These are phyloP conservation scores for Heliocidaris tuberculata DNA, from an alignment of 35 echinoderm and acorn worm species.

Conservation along the genomic window DNA sequence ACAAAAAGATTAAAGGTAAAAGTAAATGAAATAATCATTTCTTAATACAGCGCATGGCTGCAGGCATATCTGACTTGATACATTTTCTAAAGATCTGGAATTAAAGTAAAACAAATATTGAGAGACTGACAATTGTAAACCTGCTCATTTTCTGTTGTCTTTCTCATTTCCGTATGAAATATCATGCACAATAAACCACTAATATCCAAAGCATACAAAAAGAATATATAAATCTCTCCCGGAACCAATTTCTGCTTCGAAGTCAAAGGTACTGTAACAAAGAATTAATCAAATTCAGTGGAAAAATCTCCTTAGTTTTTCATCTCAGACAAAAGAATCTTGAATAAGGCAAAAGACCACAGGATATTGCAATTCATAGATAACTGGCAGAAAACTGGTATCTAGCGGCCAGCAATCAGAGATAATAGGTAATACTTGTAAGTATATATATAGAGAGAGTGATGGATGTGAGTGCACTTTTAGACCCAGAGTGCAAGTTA, in stretches of 20 bases:
- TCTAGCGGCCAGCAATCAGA: neutral
- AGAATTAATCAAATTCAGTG: neutral
- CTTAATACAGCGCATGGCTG: neutral
- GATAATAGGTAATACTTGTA: conserved; percentile 18
- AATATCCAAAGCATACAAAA: neutral
- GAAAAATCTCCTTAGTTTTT: neutral
- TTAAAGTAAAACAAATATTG: neutral
- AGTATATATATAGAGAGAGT: neutral
- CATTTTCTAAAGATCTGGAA: neutral
- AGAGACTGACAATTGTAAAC: neutral
- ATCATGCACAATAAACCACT: neutral
- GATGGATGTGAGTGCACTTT: neutral
- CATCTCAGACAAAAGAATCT: neutral
- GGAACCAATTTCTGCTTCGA: neutral
- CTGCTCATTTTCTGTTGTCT: neutral
- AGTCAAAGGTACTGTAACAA: neutral
- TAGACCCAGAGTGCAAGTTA: neutral
- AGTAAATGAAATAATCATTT: neutral
- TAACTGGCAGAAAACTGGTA: neutral
- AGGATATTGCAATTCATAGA: neutral
- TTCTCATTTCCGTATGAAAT: neutral
- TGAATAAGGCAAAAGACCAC: neutral
- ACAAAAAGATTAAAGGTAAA: neutral
- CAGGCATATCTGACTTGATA: neutral
- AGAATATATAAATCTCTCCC: neutral